phyloP scores from a whole-genome alignment of 2,113 vertebrate genomes.

The Clarias batrachus region DNA sequence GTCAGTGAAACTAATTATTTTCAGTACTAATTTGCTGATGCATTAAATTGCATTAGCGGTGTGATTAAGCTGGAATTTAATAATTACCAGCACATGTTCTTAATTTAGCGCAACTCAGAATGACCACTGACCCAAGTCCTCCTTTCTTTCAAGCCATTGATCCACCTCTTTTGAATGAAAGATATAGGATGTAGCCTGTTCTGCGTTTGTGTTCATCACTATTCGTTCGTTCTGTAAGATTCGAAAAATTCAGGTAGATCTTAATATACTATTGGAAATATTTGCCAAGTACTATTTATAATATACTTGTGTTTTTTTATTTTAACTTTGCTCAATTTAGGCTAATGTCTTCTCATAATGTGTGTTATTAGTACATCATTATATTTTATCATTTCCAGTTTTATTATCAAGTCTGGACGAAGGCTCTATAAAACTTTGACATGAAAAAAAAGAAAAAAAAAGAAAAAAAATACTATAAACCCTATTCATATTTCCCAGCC shows the following conservation, averaged over 20 bases:
- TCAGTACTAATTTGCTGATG: conserved; percentile 77
- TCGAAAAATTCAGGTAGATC: neutral
- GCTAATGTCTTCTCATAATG: neutral
- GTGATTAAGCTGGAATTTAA: conserved; percentile 76
- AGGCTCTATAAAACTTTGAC: neutral
- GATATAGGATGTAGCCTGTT: conserved; percentile 16
- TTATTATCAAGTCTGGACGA: neutral
- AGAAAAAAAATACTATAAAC: neutral
- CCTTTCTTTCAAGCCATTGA: conserved; percentile 62
- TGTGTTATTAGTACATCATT: neutral
- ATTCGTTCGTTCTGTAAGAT: neutral
- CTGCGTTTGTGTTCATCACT: neutral
- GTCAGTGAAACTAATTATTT: conserved; percentile 76
- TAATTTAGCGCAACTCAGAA: conserved; percentile 77
- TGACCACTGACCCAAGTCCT: conserved; percentile 78
- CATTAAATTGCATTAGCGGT: conserved; percentile 74
- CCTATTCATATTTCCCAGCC: neutral
- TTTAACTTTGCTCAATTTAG: neutral
- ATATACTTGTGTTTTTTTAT: neutral
- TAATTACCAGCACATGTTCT: conserved; percentile 82
- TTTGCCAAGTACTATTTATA: neutral
- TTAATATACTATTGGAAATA: neutral
- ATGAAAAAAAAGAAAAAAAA: neutral
- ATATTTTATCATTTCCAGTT: neutral
- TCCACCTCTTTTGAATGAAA: conserved; percentile 48